A percentile compares a stretch with the other conserved stretches of the same genome.
These are phyloP conservation scores for Diadumene lineata DNA, from an alignment of 92 coral and sea anemone species.

Conservation along the genomic window DNA sequence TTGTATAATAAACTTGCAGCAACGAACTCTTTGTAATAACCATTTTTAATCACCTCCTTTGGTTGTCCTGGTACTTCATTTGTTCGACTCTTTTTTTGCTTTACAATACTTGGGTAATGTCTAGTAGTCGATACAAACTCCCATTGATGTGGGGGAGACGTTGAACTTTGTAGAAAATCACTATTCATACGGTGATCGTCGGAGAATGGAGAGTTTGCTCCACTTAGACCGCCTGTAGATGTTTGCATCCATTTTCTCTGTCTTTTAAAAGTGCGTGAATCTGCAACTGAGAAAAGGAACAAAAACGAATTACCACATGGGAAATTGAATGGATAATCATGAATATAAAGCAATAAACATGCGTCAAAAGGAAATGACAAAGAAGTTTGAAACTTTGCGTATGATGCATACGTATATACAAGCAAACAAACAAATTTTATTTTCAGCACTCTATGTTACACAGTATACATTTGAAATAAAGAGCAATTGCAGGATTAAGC, in stretches of 20 bases:
- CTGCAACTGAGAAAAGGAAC: background rate
- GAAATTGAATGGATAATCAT: background rate
- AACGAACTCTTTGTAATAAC: conserved; percentile 11
- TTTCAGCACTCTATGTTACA: too few species aligned
- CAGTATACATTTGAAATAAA: too few species aligned
- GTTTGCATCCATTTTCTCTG: background rate
- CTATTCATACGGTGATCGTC: background rate
- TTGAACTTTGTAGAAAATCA: background rate
- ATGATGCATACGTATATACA: too few species aligned
- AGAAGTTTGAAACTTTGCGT: too few species aligned
- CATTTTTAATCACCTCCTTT: background rate
- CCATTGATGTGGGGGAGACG: background rate
- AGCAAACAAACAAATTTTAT: too few species aligned
- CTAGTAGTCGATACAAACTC: background rate
- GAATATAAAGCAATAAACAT: too few species aligned
- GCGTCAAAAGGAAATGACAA: too few species aligned
- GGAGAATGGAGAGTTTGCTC: conserved; percentile 29
- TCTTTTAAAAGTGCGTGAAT: background rate
- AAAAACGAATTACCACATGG: background rate
- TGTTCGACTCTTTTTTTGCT: background rate
- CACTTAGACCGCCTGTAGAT: conserved; percentile 28
- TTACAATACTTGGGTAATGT: too few species aligned
- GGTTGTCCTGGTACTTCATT: conserved; percentile 5
- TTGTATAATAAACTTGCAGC: background rate
- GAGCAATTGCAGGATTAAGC: too few species aligned